Evolutionary conservation across 2,888 invertebrate genomes (phyloP), one percentile per base, ranked within the genome.

Genomic region (Cerastoderma edule): DNA sequence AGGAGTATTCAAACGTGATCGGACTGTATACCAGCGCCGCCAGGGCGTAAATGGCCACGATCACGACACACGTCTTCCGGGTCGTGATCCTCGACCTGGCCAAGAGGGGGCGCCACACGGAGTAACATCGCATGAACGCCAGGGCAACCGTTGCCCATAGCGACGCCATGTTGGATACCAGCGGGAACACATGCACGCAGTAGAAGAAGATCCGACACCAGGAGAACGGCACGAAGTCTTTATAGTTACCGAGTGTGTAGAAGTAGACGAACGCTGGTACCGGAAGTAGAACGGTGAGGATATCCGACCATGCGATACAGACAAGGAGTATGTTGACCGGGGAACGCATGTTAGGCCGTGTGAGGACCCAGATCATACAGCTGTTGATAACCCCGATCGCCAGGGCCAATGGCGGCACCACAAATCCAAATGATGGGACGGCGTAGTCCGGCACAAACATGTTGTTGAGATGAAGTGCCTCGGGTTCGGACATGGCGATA

Each of bases 81-180:
- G 32, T 19, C 22, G 80, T 80, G 5, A 80, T 54, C 10, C 24
- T 48, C 13, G 64, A n/a, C 48, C 63, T 72, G 3, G 74, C 74
- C 30, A 48, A 56, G 19, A 80, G 67, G 22, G 80, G 80, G 16
- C 72, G 60, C 77, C 74, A 74, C n/a, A 80, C 77, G 3, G 74
- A 77, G 28, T 69, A 80, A 50, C 74, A 80, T 2, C 80, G 74
- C 72, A 80, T 77, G 46, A 24, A 54, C 13, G 77, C 80, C 28
- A 80, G 44, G 2, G 72, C 68, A n/a, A 80, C 76, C 1, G 80
- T 77, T 53, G 75, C 22, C 80, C 80, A 80, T 19, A 77, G 35
- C 10, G 80, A 80, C 46, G 80, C 74, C 77, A 77, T 80, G 67
- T 80, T 80, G 50, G 54, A 63, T 33, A 74, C n/a, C n/a, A 77